Evolutionary conservation across 2,113 vertebrate species (phyloP), one percentile per base, ranked within the genome.

Genomic region (Lutjanus erythropterus): DNA sequence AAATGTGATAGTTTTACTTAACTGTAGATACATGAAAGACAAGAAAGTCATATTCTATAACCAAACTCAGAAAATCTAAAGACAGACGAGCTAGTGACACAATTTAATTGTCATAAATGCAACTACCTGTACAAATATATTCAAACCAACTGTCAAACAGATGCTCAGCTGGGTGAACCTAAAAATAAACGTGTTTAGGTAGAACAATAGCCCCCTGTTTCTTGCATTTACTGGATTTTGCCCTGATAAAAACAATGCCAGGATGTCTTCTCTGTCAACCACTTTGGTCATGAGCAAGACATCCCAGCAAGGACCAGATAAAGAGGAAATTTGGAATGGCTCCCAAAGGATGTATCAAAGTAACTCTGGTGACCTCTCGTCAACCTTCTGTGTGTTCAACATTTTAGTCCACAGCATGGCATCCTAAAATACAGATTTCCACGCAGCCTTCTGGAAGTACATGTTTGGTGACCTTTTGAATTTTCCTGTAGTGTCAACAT

Each of bases 181-280:
- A 46, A 44, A 55, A 35, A 19, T 55, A 33, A 53, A 23, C 27
- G 25, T n/a, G 3, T 56, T 33, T 16, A 4, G n/a, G 21, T 3
- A 23, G 25, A 64, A 75, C 25, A 53, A 31, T 39, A 19, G 35
- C 19, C 1, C 3, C 2, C 2, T 14, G 16, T 46, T 46, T 61
- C 10, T 53, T 9, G 4, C 9, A 41, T 64, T 61, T 21, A 6
- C 6, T 11, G 42, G 11, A 16, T 42, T 27, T 53, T 56, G 23
- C 5, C 12, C 9, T 44, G 44, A 5, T 7, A 9, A 2, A 58
- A 10, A 77, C 75, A 88, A 83, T 69, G 11, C 6, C 71, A 77
- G 76, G 79, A 85, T 76, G 75, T 64, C 21, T 41, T 14, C 5
- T 37, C 5, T 55, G 3, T 42, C 52, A 9, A 41, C 47, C 33